phyloP scores from a whole-genome alignment of 2,888 invertebrate species.

The Cephus runcator region DNA sequence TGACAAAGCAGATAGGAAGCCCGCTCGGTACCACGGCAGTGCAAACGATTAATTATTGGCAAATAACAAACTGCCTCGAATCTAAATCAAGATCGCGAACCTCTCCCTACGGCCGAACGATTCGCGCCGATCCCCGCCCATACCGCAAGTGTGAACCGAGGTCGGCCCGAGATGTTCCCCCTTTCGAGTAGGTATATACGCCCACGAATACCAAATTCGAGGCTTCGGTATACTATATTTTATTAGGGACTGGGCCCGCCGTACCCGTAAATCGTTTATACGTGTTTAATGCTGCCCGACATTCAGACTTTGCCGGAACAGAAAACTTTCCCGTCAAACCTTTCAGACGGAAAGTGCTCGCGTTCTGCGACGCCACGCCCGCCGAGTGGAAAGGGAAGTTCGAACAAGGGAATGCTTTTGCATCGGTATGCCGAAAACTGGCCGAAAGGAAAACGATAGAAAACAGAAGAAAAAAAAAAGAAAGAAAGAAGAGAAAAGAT shows the following conservation, averaged over 20 bases:
- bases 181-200: not conserved
- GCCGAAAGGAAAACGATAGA: constrained; percentile 31
- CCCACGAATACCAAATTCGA: not conserved
- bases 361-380: constrained; percentile 33
- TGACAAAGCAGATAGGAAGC: constrained; percentile 54
- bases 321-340: constrained; percentile 54
- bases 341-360: constrained; percentile 47
- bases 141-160: not conserved
- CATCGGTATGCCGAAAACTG: constrained; percentile 54
- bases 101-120: not conserved
- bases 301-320: constrained; percentile 33
- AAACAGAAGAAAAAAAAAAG: not conserved
- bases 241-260: constrained; percentile 25
- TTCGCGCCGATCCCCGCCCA: not conserved
- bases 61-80: constrained; percentile 32
- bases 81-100: not conserved
- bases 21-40: constrained; percentile 29
- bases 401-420: constrained; percentile 64
- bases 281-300: constrained; percentile 58
- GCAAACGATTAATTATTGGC: constrained; percentile 53
- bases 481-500: constrained; percentile 4
- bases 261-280: constrained; percentile 59
- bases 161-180: not conserved
- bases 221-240: constrained; percentile 9
- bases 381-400: constrained; percentile 24